phyloP scores from a whole-genome alignment of 2,797 vertebrate genomes.

The Apodemus agrarius region DNA sequence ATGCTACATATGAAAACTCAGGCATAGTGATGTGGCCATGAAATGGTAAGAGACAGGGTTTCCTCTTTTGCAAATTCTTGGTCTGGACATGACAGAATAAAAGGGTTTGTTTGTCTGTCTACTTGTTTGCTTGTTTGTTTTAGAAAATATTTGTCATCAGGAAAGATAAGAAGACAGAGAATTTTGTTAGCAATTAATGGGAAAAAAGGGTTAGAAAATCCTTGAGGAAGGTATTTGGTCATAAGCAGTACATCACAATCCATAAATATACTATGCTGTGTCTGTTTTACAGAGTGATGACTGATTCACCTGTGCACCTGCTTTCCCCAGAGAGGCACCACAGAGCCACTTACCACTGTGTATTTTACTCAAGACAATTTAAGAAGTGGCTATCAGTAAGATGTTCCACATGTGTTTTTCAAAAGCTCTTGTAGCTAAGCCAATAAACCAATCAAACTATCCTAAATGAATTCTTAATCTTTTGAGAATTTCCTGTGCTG shows the following conservation, averaged over 20 bases:
- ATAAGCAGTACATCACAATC: neutral
- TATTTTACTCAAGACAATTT: conserved; percentile 37
- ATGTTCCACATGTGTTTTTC: conserved; percentile 65
- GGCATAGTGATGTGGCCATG: neutral
- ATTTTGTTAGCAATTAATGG: neutral
- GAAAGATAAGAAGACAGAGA: neutral
- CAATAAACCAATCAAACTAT: conserved; percentile 73
- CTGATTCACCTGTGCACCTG: neutral
- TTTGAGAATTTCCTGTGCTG: conserved; percentile 71
- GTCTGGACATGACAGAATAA: neutral
- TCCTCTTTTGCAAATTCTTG: neutral
- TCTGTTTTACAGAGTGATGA: neutral
- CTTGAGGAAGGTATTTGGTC: neutral
- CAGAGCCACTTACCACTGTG: neutral
- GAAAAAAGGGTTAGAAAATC: neutral
- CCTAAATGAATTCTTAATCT: conserved; percentile 68
- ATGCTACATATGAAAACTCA: neutral
- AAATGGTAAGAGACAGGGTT: neutral
- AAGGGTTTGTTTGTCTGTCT: neutral
- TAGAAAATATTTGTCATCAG: neutral
- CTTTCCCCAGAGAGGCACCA: neutral
- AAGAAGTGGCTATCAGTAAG: conserved; percentile 55
- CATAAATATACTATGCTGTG: neutral
- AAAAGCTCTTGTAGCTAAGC: conserved; percentile 64
- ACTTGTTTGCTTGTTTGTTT: neutral